Evolutionary conservation across 2,888 invertebrate species (phyloP), one percentile per base, ranked within the genome.

Genomic region (Acleris emargana): DNA sequence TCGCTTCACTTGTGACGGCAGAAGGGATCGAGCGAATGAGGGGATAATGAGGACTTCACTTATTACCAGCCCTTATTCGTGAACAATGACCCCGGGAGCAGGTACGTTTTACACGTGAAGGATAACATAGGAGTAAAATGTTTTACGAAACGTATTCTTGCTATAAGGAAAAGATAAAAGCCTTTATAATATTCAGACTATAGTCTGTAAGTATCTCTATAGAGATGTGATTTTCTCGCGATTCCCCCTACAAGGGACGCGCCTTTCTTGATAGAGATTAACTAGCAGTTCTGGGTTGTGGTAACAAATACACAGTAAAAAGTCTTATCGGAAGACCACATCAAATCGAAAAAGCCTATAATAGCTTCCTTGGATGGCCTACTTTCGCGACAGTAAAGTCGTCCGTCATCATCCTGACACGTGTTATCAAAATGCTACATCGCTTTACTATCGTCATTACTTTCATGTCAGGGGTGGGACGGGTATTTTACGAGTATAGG

Each of bases 401-500:
- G 47, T 53, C 57, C 51, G 45, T 57, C 66, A 57, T 58, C 45
- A 28, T 61, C 51, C 60, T 52, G 52, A 49, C 64, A 60, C 38
- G 45, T 61, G 61, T 59, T 63, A 67, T 67, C 58, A 62, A 67
- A 62, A 58, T 54, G 54, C 47, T 58, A 62, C 67, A 67, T 67
- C 67, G 53, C 50, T 68, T 68, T 68, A 68, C 64, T 61, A 61
- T 60, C 54, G 51, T 58, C 58, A 66, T 66, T 58, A 62, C 62
- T 62, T 60, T 47, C 57, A 58, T 58, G 60, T 55, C 61, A 66
- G 61, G 68, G 58, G 61, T 53, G 42, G 55, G 45, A 45, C 25
- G 28, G 38, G 50, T 66, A 64, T 62, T 68, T 68, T 69, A 69
- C 58, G 70, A 68, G 57, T 67, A 61, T 57, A 53, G 49, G 58